Conservation (phyloP, 2,113 vertebrate genomes). For the Pogona vitticeps region DNA sequence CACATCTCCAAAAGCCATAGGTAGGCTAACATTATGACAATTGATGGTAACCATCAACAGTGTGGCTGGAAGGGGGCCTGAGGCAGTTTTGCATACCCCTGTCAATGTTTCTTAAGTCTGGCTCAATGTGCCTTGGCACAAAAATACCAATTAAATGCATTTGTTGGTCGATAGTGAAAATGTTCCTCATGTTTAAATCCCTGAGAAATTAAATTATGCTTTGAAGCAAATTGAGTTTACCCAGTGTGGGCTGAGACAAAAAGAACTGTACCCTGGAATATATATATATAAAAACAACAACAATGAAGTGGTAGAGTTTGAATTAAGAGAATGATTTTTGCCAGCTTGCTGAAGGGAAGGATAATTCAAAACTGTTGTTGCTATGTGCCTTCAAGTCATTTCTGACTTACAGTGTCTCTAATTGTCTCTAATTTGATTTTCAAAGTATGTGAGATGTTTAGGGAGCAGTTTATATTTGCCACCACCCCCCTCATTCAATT, state of each 20-base stretch:
- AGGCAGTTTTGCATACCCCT: constrained; percentile 4
- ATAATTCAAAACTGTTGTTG: too few species aligned
- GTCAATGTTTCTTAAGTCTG: constrained; percentile 30
- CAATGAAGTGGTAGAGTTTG: background rate
- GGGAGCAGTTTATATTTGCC: too few species aligned
- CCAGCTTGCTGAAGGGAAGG: constrained; percentile 29
- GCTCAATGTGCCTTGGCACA: background rate
- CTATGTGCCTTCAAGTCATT: too few species aligned
- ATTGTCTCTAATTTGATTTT: too few species aligned
- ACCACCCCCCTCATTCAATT: too few species aligned
- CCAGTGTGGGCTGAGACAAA: background rate
- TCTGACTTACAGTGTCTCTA: too few species aligned
- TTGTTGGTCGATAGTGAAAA: background rate
- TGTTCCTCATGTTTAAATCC: background rate
- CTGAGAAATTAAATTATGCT: constrained; percentile 15
- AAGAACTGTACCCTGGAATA: background rate
- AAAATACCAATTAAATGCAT: constrained; percentile 24
- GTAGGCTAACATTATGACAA: constrained; percentile 28
- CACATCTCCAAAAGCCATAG: constrained; percentile 15
- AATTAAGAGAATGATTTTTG: background rate
- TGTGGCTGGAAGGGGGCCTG: background rate
- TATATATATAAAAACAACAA: constrained; percentile 13
- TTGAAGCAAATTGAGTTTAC: background rate
- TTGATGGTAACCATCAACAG: constrained; percentile 34
- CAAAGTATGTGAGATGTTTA: too few species aligned